A percentile compares a stretch with the other conserved stretches of the same genome.
Conservation (phyloP, 2,888 invertebrate species). For the Drosophila meridionalis region DNA sequence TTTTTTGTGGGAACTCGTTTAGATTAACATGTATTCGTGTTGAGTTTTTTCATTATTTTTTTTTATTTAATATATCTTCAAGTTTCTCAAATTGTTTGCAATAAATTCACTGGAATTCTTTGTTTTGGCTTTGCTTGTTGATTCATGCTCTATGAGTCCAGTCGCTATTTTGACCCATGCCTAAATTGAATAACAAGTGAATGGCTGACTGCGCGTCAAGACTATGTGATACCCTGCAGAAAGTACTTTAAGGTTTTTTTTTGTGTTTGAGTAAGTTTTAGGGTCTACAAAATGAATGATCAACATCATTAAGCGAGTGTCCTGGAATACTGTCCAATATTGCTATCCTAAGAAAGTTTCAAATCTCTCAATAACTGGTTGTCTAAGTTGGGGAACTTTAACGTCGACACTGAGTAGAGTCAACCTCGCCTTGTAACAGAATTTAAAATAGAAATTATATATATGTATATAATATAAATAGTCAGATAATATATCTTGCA, state of each 20-base stretch:
- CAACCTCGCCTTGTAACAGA: too few species aligned
- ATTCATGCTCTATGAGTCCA: constrained; percentile 18
- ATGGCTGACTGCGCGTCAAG: not conserved
- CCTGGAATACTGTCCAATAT: too few species aligned
- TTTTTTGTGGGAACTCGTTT: constrained; percentile 21
- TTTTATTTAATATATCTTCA: constrained; percentile 6
- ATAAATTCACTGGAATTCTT: constrained; percentile 9
- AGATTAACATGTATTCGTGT: constrained; percentile 28
- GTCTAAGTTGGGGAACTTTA: too few species aligned
- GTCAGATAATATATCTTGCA: too few species aligned
- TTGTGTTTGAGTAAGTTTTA: not conserved
- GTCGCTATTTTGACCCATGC: constrained; percentile 21
- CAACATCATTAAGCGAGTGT: too few species aligned
- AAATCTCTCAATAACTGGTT: too few species aligned
- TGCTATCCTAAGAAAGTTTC: too few species aligned
- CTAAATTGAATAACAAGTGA: constrained; percentile 34
- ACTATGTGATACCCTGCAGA: constrained; percentile 15
- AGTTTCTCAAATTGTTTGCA: constrained; percentile 17
- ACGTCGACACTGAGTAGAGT: too few species aligned
- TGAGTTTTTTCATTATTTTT: not conserved
- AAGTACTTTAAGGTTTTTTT: not conserved
- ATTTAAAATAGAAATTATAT: not conserved
- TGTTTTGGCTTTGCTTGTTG: not conserved
- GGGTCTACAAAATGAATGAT: too few species aligned
- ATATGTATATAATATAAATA: not conserved